These are phyloP conservation scores for Porphyrio hochstetteri DNA, from an alignment of 2,113 vertebrate species.

Conservation along the genomic window DNA sequence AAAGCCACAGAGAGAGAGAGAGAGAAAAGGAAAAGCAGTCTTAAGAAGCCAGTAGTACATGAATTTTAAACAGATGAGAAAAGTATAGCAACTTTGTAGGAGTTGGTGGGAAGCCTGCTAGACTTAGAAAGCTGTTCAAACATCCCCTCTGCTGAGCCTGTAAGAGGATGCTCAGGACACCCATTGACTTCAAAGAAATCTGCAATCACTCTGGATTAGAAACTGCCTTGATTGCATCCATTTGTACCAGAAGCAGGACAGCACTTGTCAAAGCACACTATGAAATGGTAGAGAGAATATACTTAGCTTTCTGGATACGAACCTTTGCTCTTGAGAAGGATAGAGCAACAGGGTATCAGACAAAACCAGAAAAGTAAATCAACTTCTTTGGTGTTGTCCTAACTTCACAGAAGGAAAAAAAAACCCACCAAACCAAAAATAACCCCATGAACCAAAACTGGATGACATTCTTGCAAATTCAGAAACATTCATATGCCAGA, in stretches of 20 bases:
- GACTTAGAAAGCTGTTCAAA: constrained; percentile 15
- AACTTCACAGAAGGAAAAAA: not conserved
- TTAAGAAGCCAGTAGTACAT: not conserved
- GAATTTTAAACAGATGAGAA: constrained; percentile 26
- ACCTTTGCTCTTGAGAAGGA: not conserved
- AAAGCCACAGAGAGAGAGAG: not conserved
- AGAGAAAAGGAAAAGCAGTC: not conserved
- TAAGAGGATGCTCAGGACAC: constrained; percentile 9
- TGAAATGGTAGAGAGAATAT: not conserved
- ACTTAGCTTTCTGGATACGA: not conserved
- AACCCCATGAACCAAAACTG: not conserved
- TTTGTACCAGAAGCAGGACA: not conserved
- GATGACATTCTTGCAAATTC: not conserved
- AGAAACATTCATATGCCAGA: not conserved
- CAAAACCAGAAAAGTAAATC: not conserved
- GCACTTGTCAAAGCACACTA: not conserved
- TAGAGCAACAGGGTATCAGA: not conserved
- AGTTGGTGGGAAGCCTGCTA: not conserved
- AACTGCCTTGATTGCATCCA: not conserved
- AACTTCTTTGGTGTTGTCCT: not conserved
- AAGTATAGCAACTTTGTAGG: not conserved
- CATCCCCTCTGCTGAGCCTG: not conserved
- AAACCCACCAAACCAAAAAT: no score
- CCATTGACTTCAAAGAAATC: constrained; percentile 26
- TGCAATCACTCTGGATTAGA: not conserved